Evolutionary conservation across 2,888 invertebrate genomes (phyloP).

Genomic region (Patella ulyssiponensis): DNA sequence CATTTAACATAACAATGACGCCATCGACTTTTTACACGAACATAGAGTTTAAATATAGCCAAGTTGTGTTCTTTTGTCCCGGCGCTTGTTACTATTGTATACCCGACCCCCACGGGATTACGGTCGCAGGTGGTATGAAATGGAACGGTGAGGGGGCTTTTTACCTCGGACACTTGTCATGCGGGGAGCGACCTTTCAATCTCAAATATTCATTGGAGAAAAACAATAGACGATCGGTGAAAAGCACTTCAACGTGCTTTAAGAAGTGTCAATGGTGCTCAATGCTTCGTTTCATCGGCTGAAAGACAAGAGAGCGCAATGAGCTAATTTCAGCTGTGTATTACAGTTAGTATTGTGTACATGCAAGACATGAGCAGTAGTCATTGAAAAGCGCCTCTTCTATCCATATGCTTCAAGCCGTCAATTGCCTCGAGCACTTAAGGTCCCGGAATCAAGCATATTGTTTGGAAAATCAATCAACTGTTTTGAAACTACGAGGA

Average conservation of each 20-base stretch:
- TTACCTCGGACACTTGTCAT: constrained; percentile 4
- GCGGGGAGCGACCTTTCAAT: constrained; percentile 6
- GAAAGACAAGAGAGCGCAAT: constrained; percentile 4
- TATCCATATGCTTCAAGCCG: constrained; percentile 11
- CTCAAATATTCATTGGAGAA: not conserved
- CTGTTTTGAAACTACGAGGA: not conserved
- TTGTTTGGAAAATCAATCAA: constrained; percentile 12
- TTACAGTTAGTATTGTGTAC: not conserved
- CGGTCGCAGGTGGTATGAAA: constrained; percentile 6
- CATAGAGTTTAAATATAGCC: constrained; percentile 1
- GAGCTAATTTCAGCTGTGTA: constrained; percentile 12
- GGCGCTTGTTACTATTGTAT: not conserved
- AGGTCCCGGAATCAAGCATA: constrained; percentile 6
- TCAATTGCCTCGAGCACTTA: constrained; percentile 6
- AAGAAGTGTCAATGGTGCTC: not conserved
- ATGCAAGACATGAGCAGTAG: constrained; percentile 7
- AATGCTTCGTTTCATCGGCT: not conserved
- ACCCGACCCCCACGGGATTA: not conserved
- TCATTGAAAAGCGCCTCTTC: not conserved
- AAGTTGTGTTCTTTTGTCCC: constrained; percentile 2
- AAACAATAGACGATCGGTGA: constrained; percentile 7
- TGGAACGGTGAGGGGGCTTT: not conserved
- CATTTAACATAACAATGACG: constrained; percentile 9
- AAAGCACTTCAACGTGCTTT: constrained; percentile 5
- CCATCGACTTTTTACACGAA: not conserved